Evolutionary conservation across 1,140 invertebrate species (phyloP), one percentile per base, ranked within the genome.

Genomic region (Neodiprion fabricii): DNA sequence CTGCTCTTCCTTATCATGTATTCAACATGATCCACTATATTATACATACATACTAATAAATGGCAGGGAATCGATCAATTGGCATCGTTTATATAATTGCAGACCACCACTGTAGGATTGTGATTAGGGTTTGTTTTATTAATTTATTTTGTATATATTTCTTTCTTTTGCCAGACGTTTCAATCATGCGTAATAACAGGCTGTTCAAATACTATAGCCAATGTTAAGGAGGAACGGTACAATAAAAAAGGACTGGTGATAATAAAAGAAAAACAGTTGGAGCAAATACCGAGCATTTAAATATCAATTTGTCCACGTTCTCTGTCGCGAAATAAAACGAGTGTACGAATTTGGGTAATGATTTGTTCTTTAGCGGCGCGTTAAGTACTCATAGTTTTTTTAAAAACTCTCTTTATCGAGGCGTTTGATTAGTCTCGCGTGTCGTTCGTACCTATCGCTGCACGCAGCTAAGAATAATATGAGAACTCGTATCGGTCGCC

Each of bases 401-500:
- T 17, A 5, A 17, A 61, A 17, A 61, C 53, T 61, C 0, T 11
- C 11, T 8, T 17, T 61, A 61, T 61, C 53, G 53, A 17, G 53
- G 53, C 11, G 4, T 77, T 69, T 69, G 17, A 23, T 69, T 69
- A 14, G 17, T 69, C 40, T 69, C 40, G 67, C 40, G 40, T 47
- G 17, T 23, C 71, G 68, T 28, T 72, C 65, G 61, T 61, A 72
- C 23, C 69, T 48, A 48, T 75, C 67, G 12, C 70, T 75, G 17
- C 9, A 21, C 66, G 23, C 67, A 67, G 72, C 75, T 47, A 76
- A 76, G 74, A 78, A 75, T 82, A 81, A 81, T 82, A 79, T 79
- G 82, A 82, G 81, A 82, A 84, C 81, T 81, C 79, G 81, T 82
- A 84, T 82, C 80, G 81, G 82, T 84, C 81, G 81, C 82, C 82